Base-by-base conservation (phyloP, 1,140 invertebrate genomes). In the Maconellicoccus hirsutus region DNA sequence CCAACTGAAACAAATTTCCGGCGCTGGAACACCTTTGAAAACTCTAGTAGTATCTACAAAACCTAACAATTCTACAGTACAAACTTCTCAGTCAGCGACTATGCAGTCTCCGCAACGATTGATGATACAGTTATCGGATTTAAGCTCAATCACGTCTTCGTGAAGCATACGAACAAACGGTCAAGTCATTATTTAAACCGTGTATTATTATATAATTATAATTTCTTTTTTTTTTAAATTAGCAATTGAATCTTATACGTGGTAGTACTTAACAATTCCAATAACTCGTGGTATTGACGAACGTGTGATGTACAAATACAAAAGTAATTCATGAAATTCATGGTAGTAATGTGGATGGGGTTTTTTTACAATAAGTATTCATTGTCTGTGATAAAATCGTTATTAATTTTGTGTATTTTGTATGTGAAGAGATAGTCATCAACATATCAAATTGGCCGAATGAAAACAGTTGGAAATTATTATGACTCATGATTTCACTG, bases 1-100 rank as follows among this genome's bases (percentile, higher is more conserved):
- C 14, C 75, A 75, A 21, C 59, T 77, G 19, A 77, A 77, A 72
- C 74, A 76, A 42, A 75, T 77, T 14, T 74, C 74, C 1, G 73
- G 70, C n/a, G 70, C 76, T 6, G 75, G 76, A 19, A 69, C 76
- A n/a, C 76, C 76, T 22, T 71, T 77, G 7, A 77, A 77, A 73
- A 77, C 75, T 4, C 29, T 77, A 38, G 74, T 76, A 16, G 74
- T 76, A 14, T 66, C 61, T 23, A 66, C 61, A 16, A 66, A 66
- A 10, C 70, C 74, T 1, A 75, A 72, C 70, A 23, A n/a, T n/a
- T 38, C 71, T 6, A 19, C 71, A 27, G 27, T 59, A 69, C 26
- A 25, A 26, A 26, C 27, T 27, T 22, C 27, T 38, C 27, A 10
- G n/a, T 70, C 69, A 6, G 7, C 33, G 38, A 26, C 1, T 71